Conservation (phyloP, 1,140 invertebrate genomes). For the Sitodiplosis mosellana region DNA sequence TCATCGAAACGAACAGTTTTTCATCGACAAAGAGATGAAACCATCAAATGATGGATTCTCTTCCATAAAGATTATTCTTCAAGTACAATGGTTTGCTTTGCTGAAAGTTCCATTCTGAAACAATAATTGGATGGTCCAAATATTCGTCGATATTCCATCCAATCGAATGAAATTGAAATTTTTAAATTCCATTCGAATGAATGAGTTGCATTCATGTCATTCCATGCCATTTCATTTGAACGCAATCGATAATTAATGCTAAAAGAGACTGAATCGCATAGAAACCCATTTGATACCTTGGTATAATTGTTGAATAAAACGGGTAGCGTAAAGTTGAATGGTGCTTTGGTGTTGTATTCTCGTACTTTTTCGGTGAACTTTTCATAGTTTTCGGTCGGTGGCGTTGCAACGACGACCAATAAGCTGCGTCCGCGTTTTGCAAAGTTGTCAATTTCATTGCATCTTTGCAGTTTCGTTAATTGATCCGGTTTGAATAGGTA, state of each 20-base stretch:
- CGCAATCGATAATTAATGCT: background rate
- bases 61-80: no score
- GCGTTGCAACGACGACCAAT: conserved; percentile 67
- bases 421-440: conserved; percentile 55
- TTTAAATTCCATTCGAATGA: no score
- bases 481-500: conserved; percentile 67
- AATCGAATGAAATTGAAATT: no score
- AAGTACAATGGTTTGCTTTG: no score
- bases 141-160: no score
- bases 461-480: conserved; percentile 34
- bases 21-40: no score
- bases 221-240: conserved; percentile 2
- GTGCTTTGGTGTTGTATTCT: conserved; percentile 50
- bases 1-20: no score
- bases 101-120: no score
- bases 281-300: conserved; percentile 25
- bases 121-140: no score
- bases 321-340: conserved; percentile 53
- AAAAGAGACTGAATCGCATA: no score
- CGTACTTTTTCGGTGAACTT: conserved; percentile 59
- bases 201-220: no score
- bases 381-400: conserved; percentile 53
- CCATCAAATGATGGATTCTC: no score
- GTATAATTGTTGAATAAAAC: conserved; percentile 33
- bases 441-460: conserved; percentile 42